A percentile compares a stretch with the other conserved stretches of the same genome.
Conservation (phyloP, 2,113 vertebrate genomes). For the Anseranas semipalmata region DNA sequence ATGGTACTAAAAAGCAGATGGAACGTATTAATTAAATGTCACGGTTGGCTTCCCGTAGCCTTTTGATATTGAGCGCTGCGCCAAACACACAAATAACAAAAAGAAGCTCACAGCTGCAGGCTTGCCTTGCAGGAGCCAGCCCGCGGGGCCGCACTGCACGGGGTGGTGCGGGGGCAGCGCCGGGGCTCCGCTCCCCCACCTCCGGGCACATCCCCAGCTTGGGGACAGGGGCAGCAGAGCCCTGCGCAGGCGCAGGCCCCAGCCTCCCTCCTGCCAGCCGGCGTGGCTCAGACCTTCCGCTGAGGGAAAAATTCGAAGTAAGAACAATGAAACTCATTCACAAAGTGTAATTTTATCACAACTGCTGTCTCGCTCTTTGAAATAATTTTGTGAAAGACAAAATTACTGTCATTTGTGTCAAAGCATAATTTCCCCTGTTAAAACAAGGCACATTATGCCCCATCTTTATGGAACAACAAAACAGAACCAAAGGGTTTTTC, state of each 20-base stretch:
- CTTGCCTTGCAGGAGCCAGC: background rate
- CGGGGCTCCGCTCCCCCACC: background rate
- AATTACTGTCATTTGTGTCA: conserved; percentile 29
- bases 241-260: background rate
- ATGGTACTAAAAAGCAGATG: conserved; percentile 36
- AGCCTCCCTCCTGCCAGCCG: background rate
- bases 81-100: background rate
- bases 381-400: background rate
- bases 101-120: background rate
- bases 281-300: background rate
- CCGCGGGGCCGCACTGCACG: too few relatives aligned
- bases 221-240: background rate
- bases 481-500: background rate
- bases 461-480: background rate
- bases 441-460: background rate
- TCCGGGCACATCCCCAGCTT: too few relatives aligned
- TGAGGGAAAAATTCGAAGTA: background rate
- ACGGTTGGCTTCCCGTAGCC: conserved; percentile 11
- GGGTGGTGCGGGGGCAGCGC: background rate
- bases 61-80: background rate
- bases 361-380: background rate
- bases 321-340: background rate
- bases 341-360: background rate
- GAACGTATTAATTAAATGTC: conserved; percentile 60
- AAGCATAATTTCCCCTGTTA: background rate